A percentile compares a stretch with the other conserved stretches of the same genome.
These are phyloP conservation scores for Trileptium ribeirensis DNA, from an alignment of 2,888 invertebrate species.

Conservation along the genomic window DNA sequence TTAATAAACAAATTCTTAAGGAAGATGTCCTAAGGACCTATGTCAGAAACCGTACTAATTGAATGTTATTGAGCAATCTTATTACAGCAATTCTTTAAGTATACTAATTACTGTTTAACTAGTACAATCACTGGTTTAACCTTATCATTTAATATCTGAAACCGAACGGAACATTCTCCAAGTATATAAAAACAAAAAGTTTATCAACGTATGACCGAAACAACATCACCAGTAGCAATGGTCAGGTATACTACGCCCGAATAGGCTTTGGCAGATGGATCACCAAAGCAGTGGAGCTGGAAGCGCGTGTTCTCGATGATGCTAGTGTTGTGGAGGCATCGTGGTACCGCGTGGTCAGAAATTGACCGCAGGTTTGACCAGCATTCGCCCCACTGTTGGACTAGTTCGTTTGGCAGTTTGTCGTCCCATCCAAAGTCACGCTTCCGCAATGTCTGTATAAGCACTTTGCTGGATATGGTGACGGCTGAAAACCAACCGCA, in stretches of 20 bases:
- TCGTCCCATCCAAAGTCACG: neutral
- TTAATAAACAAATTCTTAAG: too few species aligned
- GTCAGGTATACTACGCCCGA: neutral
- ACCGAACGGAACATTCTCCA: too few species aligned
- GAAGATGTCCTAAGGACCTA: too few species aligned
- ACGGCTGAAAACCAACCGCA: neutral
- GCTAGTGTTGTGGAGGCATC: neutral
- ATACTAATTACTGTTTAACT: too few species aligned
- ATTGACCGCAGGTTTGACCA: neutral
- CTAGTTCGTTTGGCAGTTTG: neutral
- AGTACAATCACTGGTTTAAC: too few species aligned
- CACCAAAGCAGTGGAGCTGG: neutral
- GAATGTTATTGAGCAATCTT: too few species aligned
- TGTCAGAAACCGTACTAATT: too few species aligned
- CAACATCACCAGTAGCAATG: neutral
- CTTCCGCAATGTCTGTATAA: neutral
- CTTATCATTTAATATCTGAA: too few species aligned
- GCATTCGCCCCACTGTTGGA: neutral
- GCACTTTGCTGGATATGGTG: neutral
- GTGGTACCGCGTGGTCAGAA: neutral
- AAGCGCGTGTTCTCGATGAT: neutral
- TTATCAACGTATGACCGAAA: too few species aligned
- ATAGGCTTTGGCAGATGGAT: neutral
- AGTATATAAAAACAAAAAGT: too few species aligned
- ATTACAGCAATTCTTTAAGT: too few species aligned